Evolutionary conservation across 2,797 vertebrate species (phyloP), one percentile per base, ranked within the genome.

Genomic region (Nothura maculosa): DNA sequence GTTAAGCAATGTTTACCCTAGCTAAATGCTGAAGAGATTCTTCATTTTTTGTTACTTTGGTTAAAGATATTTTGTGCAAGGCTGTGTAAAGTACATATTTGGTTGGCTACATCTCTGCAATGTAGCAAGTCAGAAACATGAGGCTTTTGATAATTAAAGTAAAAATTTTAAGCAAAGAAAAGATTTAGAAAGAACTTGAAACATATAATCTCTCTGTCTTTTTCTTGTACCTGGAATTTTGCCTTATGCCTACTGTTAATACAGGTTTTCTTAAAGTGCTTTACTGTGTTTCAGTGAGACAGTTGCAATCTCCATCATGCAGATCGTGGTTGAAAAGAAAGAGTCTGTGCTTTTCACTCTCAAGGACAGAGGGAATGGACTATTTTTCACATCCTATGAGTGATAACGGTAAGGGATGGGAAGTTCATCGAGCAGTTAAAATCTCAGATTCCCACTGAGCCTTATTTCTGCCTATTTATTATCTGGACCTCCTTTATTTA

Each of bases 271-370:
- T 81, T 73, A 2, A 85, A 81, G 45, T 82, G 83, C 15, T 85
- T 92, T 7, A 1, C 6, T 43, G n/a, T 45, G 11, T 85, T 93
- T 91, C 78, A 68, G 62, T 79, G 32, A 84, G 25, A 27, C 50
- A 90, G 24, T 78, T 87, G 62, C 16, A 83, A 68, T 60, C 45
- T 85, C 64, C 17, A n/a, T 78, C 75, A 92, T 81, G 79, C 30
- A 94, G 92, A 90, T 94, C 86, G 54, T 70, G 24, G 24, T 81
- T 87, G 92, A 83, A 94, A 85, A 66, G n/a, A 57, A 88, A 50
- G 16, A 42, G 1, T 67, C 86, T 87, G 64, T 80, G n/a, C 64
- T 72, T 93, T 45, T 94, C 81, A 88, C 21, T 43, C n/a, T 77
- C 83, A 90, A 91, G 86, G 72, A 42, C 66, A 87, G 17, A 87